Base-by-base conservation (phyloP, 2,888 invertebrate genomes). In the Aphidoletes aphidimyza region DNA sequence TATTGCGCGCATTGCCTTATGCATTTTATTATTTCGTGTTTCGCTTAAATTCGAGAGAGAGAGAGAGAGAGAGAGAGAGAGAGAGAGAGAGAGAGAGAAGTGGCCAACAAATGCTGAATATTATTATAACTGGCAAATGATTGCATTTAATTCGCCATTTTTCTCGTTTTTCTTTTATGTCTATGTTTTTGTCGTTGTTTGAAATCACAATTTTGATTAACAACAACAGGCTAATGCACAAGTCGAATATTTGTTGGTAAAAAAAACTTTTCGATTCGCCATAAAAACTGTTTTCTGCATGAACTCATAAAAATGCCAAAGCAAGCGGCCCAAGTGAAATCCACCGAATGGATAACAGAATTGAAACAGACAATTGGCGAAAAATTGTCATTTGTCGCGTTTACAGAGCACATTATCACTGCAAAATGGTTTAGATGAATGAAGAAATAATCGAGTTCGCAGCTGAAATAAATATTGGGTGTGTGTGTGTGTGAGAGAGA, bases 21-120 rank as follows among this genome's bases (percentile, higher is more conserved):
- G 22, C 22, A 54, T 22, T 54, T 22, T 22, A 17, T 17, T 54
- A 22, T 22, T 54, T 54, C 47, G 19, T 47, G 8, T 47, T 47
- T 47, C 17, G 19, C 19, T 47, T 19, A 47, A n/a, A n/a, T n/a
- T n/a, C n/a, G 17, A 47, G 47, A 54, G 22, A 5, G 54, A 54
- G 22, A 8, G 54, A 54, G 22, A 69, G 30, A 34, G 17, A 47
- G 47, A 54, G 22, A 5, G 54, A 54, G 22, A 8, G 54, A 54
- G 22, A 69, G 17, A 47, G 47, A 54, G 22, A 5, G 54, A 54
- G 22, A 8, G 54, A 54, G 22, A 69, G 30, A 34, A 30, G 14
- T 69, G 30, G 54, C 54, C 54, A 54, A 54, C n/a, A 54, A 69
- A 30, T 69, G 34, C 30, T 69, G 69, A 69, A 69, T 69, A 14